Conservation (phyloP, 2,888 invertebrate species). For the Oscheius sp. region DNA sequence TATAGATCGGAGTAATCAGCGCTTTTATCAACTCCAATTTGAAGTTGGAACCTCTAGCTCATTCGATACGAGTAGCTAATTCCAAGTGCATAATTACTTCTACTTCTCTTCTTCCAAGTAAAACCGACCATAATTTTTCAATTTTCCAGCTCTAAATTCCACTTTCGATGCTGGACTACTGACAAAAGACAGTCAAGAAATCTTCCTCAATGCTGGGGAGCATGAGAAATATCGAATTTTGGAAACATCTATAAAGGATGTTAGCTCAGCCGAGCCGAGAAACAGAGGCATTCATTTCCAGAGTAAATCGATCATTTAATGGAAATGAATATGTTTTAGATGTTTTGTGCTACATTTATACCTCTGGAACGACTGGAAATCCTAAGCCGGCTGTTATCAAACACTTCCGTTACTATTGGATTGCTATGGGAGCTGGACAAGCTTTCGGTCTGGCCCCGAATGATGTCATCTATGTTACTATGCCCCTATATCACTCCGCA, state of each 20-base stretch:
- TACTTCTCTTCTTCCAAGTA: conserved; percentile 56
- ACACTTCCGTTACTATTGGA: conserved; percentile 78
- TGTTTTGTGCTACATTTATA: conserved; percentile 89
- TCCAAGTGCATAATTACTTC: conserved; percentile 82
- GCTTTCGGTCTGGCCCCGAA: conserved; percentile 70
- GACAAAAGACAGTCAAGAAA: conserved; percentile 33
- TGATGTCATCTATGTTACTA: conserved; percentile 87
- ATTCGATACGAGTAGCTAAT: conserved; percentile 86
- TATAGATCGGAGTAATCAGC: conserved; percentile 73
- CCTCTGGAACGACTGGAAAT: conserved; percentile 96
- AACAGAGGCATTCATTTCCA: conserved; percentile 51
- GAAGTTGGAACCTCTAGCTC: conserved; percentile 81
- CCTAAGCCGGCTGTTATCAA: conserved; percentile 97
- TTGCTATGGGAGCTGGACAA: conserved; percentile 52
- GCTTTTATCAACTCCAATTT: conserved; percentile 95
- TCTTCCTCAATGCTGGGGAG: conserved; percentile 30
- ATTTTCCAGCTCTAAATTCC: conserved; percentile 52
- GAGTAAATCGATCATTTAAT: conserved; percentile 32
- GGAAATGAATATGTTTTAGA: conserved; percentile 50
- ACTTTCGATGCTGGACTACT: conserved; percentile 54
- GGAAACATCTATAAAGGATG: conserved; percentile 34
- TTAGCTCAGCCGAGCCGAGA: conserved; percentile 39
- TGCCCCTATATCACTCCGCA: conserved; percentile 94
- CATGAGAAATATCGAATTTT: conserved; percentile 24
- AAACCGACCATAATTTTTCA: conserved; percentile 2